These are phyloP conservation scores for Manis pentadactyla DNA, from an alignment of 2,797 vertebrate genomes.

Conservation along the genomic window DNA sequence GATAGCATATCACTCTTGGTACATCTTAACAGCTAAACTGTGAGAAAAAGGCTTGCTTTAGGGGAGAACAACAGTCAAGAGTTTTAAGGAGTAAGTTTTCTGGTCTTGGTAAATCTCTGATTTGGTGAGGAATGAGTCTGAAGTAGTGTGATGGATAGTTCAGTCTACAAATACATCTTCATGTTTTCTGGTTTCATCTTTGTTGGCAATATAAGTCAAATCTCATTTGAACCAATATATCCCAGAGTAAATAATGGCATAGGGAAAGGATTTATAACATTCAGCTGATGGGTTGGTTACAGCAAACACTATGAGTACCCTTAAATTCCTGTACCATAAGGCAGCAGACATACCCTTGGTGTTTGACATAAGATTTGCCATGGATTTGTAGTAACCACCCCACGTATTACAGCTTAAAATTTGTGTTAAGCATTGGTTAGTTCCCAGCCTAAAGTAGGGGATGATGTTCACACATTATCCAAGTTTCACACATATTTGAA, in stretches of 20 bases:
- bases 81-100: not conserved
- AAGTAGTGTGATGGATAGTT: not conserved
- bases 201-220: not conserved
- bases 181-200: not conserved
- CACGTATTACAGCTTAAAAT: not conserved
- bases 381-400: not conserved
- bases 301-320: not conserved
- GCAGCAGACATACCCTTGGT: not conserved
- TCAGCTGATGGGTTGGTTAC: not conserved
- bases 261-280: not conserved
- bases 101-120: not conserved
- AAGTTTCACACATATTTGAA: not conserved
- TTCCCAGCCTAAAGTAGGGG: not conserved
- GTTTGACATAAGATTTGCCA: not conserved
- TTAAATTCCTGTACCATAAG: not conserved
- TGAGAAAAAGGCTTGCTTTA: not conserved
- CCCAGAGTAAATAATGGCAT: not conserved
- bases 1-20: not conserved
- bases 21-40: not conserved
- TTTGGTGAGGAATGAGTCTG: not conserved
- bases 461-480: not conserved
- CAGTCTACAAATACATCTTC: not conserved
- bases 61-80: not conserved
- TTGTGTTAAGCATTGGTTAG: not conserved
- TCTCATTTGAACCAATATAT: not conserved